Evolutionary conservation across 2,797 vertebrate genomes (phyloP).

Genomic region (Pogonophryne albipinna): DNA sequence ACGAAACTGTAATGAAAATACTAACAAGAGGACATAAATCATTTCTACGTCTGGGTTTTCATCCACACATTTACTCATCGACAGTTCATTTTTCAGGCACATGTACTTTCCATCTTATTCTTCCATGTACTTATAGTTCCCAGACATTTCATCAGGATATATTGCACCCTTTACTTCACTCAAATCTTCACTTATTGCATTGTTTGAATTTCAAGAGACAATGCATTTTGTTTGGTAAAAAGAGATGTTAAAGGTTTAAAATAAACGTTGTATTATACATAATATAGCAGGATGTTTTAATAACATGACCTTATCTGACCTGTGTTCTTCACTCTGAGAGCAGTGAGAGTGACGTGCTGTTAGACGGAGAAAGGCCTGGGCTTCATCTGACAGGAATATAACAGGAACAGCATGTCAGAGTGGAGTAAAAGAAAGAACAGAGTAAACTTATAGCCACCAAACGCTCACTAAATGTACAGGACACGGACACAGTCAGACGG

Average conservation of each 20-base stretch:
- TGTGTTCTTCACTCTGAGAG: background rate
- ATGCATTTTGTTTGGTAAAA: too few species aligned
- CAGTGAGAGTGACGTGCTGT: background rate
- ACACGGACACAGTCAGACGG: background rate
- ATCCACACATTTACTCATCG: background rate
- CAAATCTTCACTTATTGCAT: too few species aligned
- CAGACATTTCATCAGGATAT: too few species aligned
- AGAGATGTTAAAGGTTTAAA: too few species aligned
- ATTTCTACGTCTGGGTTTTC: background rate
- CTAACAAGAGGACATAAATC: background rate
- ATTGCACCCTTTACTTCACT: too few species aligned
- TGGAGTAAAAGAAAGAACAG: slow-evolving; percentile 13
- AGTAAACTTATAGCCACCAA: background rate
- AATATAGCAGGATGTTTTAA: background rate
- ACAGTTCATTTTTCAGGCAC: too few species aligned
- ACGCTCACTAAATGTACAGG: background rate
- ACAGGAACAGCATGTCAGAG: slow-evolving; percentile 33
- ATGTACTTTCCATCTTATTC: background rate
- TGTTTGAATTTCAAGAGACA: too few species aligned
- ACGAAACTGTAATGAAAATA: background rate
- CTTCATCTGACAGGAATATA: slow-evolving; percentile 15
- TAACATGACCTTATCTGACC: background rate
- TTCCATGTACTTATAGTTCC: too few species aligned
- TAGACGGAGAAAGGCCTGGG: slow-evolving; percentile 24
- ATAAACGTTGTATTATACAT: background rate